Evolutionary conservation across 2,888 invertebrate species (phyloP), one percentile per base, ranked within the genome.

Genomic region (Lycophotia porphyrea): DNA sequence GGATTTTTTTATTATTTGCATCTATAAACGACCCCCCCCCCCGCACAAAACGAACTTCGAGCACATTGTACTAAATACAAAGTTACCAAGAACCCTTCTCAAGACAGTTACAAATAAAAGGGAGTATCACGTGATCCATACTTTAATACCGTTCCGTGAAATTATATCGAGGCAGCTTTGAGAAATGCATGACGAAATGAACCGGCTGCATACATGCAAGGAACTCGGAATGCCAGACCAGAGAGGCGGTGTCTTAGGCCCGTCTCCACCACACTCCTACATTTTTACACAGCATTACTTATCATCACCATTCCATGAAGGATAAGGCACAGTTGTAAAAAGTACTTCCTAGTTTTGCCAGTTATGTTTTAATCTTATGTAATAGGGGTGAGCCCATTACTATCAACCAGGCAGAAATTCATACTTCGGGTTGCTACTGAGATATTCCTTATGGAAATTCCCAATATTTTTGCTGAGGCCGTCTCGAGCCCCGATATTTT

Each of bases 161-260:
- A 84, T 84, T 81, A 64, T 58, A 66, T 68, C 70, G 58, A 71
- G 67, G 60, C 78, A 73, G 64, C 82, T 70, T 63, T 69, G 82
- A 85, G 78, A 71, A 65, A 85, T 82, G 82, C 82, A 82, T 83
- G 85, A 79, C 84, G 75, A 85, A 78, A 77, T 77, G 49, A 72
- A 84, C 76, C 82, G 71, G 81, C 76, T 61, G 47, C 71, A 55
- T 42, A 47, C 74, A 64, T 64, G 74, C 74, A n/a, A 70, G 58
- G 24, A 67, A 82, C 79, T 60, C 70, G 55, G 69, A 66, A 66
- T 60, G 74, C n/a, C 71, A 67, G 36, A 18, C 31, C 24, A 24
- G 44, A 55, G 47, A 18, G 27, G 24, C 55, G 0, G 42, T 7
- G 11, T 1, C 36, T 24, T 8, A 2, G 18, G 24, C 34, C 31